A percentile compares a stretch with the other conserved stretches of the same genome.
phyloP scores from a whole-genome alignment of 2,888 invertebrate species.

The Creontiades dilutus region DNA sequence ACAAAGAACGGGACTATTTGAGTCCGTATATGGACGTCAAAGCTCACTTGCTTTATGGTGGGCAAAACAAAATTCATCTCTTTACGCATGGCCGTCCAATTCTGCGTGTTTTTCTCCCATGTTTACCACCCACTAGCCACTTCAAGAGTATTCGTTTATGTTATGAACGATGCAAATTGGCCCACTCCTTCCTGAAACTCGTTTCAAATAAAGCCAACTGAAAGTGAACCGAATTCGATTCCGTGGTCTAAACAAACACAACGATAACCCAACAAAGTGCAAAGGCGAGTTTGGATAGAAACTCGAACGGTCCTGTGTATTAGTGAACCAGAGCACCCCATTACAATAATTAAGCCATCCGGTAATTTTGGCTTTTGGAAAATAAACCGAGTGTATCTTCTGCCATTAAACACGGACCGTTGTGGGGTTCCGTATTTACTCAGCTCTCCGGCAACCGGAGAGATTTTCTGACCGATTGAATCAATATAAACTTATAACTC shows the following conservation, averaged over 20 bases:
- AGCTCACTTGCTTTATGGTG: no score
- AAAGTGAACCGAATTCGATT: background rate
- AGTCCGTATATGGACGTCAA: no score
- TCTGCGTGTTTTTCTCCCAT: no score
- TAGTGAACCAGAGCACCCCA: background rate
- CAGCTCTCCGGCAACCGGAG: background rate
- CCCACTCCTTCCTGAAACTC: background rate
- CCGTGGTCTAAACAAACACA: background rate
- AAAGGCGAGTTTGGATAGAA: background rate
- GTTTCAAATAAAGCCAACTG: background rate
- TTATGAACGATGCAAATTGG: background rate
- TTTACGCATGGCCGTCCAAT: no score
- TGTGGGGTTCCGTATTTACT: background rate
- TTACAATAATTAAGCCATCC: slow-evolving; percentile 2
- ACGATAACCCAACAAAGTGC: slow-evolving; percentile 6
- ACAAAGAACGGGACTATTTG: no score
- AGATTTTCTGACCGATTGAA: background rate
- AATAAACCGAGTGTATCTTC: background rate
- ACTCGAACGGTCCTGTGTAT: background rate
- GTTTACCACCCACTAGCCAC: no score
- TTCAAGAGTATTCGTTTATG: background rate
- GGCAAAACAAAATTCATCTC: no score
- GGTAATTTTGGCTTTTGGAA: background rate
- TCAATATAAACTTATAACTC: background rate
- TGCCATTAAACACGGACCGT: background rate